Percentiles rank a stretch among this genome's conserved stretches.
Evolutionary conservation across 2,113 vertebrate genomes (phyloP).

Genomic region (Diglossa brunneiventris): DNA sequence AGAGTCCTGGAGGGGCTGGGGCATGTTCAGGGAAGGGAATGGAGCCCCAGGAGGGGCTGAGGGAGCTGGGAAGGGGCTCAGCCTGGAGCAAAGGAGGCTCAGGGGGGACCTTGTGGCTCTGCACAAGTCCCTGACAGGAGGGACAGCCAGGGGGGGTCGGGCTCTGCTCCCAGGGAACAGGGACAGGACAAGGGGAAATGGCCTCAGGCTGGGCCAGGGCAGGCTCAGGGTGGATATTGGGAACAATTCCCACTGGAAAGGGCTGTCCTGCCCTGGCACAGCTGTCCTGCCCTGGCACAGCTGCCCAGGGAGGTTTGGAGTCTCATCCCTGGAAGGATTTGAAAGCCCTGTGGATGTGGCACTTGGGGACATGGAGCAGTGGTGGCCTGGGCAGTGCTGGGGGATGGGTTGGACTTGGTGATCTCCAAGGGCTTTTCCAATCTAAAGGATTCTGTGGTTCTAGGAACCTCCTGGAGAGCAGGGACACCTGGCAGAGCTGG

Average conservation of each 20-base stretch:
- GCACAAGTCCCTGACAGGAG: background rate
- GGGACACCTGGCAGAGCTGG: background rate
- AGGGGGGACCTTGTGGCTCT: background rate
- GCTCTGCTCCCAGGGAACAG: background rate
- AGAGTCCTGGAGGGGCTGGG: background rate
- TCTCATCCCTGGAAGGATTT: background rate
- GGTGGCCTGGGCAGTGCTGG: background rate
- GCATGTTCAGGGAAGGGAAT: background rate
- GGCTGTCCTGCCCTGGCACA: background rate
- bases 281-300: background rate
- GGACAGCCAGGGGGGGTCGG: background rate
- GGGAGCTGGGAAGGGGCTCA: background rate
- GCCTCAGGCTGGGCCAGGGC: background rate
- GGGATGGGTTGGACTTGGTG: accelerated
- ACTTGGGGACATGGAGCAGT: background rate
- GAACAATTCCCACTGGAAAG: accelerated
- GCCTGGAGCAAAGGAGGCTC: background rate
- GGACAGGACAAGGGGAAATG: background rate
- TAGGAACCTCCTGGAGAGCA: background rate
- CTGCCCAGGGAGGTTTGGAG: accelerated
- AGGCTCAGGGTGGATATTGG: accelerated
- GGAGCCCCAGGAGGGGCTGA: background rate
- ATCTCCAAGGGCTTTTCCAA: background rate
- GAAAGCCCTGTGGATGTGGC: background rate
- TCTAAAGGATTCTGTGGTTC: accelerated